phyloP scores from a whole-genome alignment of 1,140 invertebrate species.

The Lasioglossum baleicum region DNA sequence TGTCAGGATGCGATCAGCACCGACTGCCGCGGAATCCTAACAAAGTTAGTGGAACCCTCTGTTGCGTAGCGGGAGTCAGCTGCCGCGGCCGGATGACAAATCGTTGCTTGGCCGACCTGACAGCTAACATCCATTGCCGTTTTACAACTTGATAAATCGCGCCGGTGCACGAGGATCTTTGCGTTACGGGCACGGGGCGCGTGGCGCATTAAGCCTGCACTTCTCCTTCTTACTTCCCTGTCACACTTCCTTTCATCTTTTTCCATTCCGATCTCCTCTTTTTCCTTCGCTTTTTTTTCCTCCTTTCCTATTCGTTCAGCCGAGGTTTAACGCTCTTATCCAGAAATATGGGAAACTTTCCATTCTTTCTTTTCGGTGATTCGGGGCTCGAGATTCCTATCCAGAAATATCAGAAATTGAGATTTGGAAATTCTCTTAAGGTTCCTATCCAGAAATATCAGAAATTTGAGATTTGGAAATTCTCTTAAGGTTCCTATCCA shows the following conservation, averaged over 20 bases:
- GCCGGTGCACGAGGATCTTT: slow-evolving; percentile 45
- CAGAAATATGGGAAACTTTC: no score
- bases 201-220: slow-evolving; percentile 48
- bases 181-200: slow-evolving; percentile 35
- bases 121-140: slow-evolving; percentile 64
- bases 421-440: no score
- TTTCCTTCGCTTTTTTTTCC: no score
- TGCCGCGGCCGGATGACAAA: slow-evolving; percentile 58
- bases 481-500: no score
- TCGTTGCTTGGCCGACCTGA: slow-evolving; percentile 57
- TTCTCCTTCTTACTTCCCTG: slow-evolving; percentile 35
- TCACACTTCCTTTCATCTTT: neutral
- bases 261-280: slow-evolving; percentile 13
- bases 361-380: no score
- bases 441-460: no score
- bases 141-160: slow-evolving; percentile 63
- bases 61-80: slow-evolving; percentile 43
- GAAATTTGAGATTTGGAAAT: no score
- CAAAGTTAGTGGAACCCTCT: slow-evolving; percentile 51
- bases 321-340: no score
- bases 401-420: no score
- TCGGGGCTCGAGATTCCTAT: no score
- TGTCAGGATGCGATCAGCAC: slow-evolving; percentile 54
- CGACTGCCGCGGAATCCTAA: slow-evolving; percentile 41
- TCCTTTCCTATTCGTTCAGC: no score